Percentiles rank a stretch among this genome's conserved stretches.
Evolutionary conservation across 2,888 invertebrate species (phyloP).

Genomic region (Drosophila niveifrons): DNA sequence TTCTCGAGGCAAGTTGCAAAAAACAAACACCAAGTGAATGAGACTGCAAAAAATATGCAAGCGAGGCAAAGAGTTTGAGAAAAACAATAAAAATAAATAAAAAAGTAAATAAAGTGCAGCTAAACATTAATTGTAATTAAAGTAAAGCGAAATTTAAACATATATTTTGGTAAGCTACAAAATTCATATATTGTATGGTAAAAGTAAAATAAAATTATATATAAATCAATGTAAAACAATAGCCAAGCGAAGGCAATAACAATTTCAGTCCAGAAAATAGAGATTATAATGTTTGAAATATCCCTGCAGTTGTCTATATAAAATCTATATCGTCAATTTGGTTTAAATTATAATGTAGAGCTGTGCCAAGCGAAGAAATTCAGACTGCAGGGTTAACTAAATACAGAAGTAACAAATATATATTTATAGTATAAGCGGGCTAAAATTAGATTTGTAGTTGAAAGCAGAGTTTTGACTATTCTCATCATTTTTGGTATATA

Average conservation of each 20-base stretch:
- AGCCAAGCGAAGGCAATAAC: conserved; percentile 3
- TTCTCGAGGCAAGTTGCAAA: neutral
- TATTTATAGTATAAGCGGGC: neutral
- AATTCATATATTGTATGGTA: neutral
- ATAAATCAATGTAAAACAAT: neutral
- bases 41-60: conserved; percentile 58
- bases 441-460: conserved; percentile 2
- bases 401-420: neutral
- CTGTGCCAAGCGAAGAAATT: neutral
- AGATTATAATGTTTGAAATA: neutral
- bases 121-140: conserved; percentile 24
- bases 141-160: conserved; percentile 1
- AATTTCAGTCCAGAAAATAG: conserved; percentile 14
- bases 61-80: neutral
- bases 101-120: conserved; percentile 14
- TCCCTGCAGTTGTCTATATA: neutral
- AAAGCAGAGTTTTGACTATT: conserved; percentile 1
- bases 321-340: neutral
- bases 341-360: neutral
- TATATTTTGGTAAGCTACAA: conserved; percentile 60
- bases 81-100: conserved; percentile 34
- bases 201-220: conserved; percentile 4
- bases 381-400: neutral
- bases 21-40: conserved; percentile 47
- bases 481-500: conserved; percentile 26